Evolutionary conservation across 2,797 vertebrate genomes (phyloP).

Genomic region (Takifugu rubripes): DNA sequence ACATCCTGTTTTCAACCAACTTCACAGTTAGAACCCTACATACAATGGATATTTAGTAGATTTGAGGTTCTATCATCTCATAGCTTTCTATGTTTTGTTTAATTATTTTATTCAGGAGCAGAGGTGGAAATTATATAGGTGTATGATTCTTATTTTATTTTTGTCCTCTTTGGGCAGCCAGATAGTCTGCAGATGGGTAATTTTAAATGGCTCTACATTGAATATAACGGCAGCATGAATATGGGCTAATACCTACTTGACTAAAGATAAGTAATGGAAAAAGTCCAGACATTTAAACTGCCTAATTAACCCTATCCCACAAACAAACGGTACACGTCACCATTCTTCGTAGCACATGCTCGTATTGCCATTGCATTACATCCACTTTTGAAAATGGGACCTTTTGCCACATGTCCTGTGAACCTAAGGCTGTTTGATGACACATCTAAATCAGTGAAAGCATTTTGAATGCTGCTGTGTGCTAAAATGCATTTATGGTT

Average conservation of each 20-base stretch:
- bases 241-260: conserved; percentile 43
- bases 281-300: conserved; percentile 50
- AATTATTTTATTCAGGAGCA: conserved; percentile 27
- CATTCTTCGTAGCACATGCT: no score
- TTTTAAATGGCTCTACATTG: conserved; percentile 56
- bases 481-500: conserved; percentile 26
- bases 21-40: neutral
- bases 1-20: conserved; percentile 19
- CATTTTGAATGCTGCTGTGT: conserved; percentile 10
- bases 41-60: no score
- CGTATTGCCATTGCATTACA: no score
- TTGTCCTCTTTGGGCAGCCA: conserved; percentile 53
- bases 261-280: conserved; percentile 60
- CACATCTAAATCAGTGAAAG: conserved; percentile 12
- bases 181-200: conserved; percentile 41
- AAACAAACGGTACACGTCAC: conserved; percentile 24
- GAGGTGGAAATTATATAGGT: conserved; percentile 57
- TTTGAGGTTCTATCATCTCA: no score
- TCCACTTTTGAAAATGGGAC: no score
- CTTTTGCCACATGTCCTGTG: conserved; percentile 14
- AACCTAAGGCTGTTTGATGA: conserved; percentile 10
- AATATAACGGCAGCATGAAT: conserved; percentile 60
- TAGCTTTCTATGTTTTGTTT: conserved; percentile 28
- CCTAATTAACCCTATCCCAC: conserved; percentile 36
- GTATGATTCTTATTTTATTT: conserved; percentile 34